Evolutionary conservation across 1,140 invertebrate genomes (phyloP), one percentile per base, ranked within the genome.

Genomic region (Conus betulinus): DNA sequence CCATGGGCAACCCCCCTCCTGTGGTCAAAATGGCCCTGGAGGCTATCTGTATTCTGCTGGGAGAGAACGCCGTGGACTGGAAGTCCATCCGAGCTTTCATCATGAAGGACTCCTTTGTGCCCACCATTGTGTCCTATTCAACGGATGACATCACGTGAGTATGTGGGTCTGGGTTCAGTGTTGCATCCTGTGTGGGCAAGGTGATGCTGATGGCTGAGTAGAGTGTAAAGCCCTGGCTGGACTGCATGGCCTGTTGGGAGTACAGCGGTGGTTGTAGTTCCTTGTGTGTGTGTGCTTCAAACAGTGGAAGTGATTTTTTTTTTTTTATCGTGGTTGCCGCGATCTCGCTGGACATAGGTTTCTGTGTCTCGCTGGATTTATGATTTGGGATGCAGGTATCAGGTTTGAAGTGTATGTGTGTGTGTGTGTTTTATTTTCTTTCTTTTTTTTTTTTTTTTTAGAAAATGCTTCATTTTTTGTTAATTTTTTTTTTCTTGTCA

Each of bases 81-180:
- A 99, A 99, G 96, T 97, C 98, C 87, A 99, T 99, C 95, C 97
- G 99, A 91, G 97, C 98, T 88, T 97, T 99, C 95, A 98, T 99
- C 95, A 99, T 99, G 97, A 97, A 98, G 93, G 99, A 99, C 96
- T 99, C 99, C 96, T 99, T 99, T 97, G 99, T 99, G 96, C 98
- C 98, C 96, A 98, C 98, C 93, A 99, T 99, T 96, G 98, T 99
- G 95, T 99, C 99, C 96, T 99, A 99, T 96, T 97, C 97, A 96
- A 99, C 99, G 90, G 98, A 99, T 96, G 97, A 98, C 94, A 98
- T 99, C 96, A 98, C 97, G 97, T 99, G 97, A 98, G 98, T 92
- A 71, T 15, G 11, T 79, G 76, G 76, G 76, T 4, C 13, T 7
- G 20, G 13, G 81, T 15, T 83, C 6, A 10, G 39, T 17, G 39